Conservation (phyloP, 2,113 vertebrate genomes). For the Pelecanus crispus region DNA sequence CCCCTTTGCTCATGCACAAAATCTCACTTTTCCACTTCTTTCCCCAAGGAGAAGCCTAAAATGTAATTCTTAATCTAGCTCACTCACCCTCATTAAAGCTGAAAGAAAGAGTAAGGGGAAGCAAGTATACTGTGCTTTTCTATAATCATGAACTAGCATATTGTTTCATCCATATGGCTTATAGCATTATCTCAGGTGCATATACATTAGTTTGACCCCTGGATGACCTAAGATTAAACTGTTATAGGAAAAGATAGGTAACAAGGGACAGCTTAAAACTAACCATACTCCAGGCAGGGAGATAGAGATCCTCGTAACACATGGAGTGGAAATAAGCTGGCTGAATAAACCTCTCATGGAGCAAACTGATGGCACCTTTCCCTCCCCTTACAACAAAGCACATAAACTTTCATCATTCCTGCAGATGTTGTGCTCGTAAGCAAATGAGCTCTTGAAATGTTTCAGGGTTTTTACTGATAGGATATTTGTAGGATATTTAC, state of each 20-base stretch:
- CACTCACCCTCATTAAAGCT: neutral
- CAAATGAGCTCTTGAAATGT: neutral
- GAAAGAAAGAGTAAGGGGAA: neutral
- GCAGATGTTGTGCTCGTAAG: accelerated
- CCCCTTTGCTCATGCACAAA: neutral
- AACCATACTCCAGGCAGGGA: neutral
- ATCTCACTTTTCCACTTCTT: neutral
- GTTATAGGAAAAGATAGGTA: neutral
- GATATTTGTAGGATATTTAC: neutral
- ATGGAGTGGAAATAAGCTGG: neutral
- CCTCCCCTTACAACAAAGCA: neutral
- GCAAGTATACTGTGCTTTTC: neutral
- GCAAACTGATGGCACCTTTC: neutral
- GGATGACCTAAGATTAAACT: constrained; percentile 2
- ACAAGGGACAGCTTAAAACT: constrained; percentile 1
- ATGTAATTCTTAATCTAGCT: neutral
- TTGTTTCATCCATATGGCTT: neutral
- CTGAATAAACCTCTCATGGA: neutral
- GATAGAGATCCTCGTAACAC: neutral
- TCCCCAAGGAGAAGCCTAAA: neutral
- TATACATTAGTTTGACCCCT: neutral
- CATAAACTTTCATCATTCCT: neutral
- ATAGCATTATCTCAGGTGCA: constrained; percentile 9
- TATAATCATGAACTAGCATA: neutral
- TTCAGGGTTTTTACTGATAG: neutral